Base-by-base conservation (phyloP, 2,797 vertebrate genomes). In the Ctenosaura bakeri region DNA sequence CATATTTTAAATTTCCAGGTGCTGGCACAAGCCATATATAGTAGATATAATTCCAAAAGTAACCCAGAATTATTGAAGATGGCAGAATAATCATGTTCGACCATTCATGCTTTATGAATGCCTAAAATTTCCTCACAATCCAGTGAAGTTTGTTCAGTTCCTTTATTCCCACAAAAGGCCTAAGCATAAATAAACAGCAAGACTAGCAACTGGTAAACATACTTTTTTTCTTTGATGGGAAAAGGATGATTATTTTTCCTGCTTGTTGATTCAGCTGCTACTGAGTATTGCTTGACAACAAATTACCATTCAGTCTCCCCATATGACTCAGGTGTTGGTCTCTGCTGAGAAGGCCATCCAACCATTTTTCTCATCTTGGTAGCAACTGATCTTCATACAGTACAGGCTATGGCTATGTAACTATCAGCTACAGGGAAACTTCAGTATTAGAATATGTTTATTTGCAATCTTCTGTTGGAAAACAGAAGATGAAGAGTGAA, bases 211-310 rank as follows among this genome's bases (percentile, higher is more conserved):
- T 83, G 35, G 22, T 71, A 90, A 86, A 18, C 62, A 89, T 8
- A 5, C 7, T 52, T 50, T 85, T 71, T 73, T 71, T 88, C 42
- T 10, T 90, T n/a, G n/a, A 54, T 73, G n/a, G 86, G 90, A 87
- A 85, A 0, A 0, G 83, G 38, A 38, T 74, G 91, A 46, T 83
- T 86, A 64, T 92, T 74, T 85, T 78, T 83, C 84, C 1, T 0
- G 62, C 46, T 52, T 94, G 87, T 92, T 96, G 94, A 95, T 83
- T 95, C 95, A 96, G 82, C 88, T 92, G 0, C 50, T 85, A 81
- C 46, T 87, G 85, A 90, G 32, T 24, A 46, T 29, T 81, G 24
- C 29, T 79, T 88, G 85, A 74, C 86, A 92, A 85, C 91, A 89
- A 22, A 38, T 73, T 83, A 42, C 90, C 76, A 76, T 86, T 93